Evolutionary conservation across 2,888 invertebrate species (phyloP).

Genomic region (Hanleya hanleyi): DNA sequence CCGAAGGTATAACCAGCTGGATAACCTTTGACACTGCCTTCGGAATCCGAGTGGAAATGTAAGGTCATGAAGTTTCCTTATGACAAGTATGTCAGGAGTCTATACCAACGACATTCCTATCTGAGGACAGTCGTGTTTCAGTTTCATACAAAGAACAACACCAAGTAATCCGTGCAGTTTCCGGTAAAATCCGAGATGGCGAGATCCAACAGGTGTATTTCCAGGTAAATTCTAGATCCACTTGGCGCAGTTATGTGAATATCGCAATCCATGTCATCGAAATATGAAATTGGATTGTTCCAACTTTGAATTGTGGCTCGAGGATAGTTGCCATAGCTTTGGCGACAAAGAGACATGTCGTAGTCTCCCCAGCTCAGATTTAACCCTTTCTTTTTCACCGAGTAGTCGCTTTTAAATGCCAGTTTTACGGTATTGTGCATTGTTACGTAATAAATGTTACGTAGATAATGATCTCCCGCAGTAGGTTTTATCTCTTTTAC

Average conservation of each 20-base stretch:
- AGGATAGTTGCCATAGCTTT: background rate
- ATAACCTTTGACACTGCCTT: background rate
- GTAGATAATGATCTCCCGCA: background rate
- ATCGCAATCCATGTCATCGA: slow-evolving; percentile 83
- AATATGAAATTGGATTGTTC: slow-evolving; percentile 82
- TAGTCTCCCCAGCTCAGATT: slow-evolving; percentile 33
- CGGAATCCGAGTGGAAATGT: background rate
- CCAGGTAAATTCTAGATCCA: slow-evolving; percentile 81
- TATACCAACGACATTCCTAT: background rate
- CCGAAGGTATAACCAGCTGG: too few species aligned
- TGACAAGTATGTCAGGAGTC: background rate
- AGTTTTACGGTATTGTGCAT: slow-evolving; percentile 21
- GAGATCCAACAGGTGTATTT: slow-evolving; percentile 47
- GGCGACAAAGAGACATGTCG: slow-evolving; percentile 23
- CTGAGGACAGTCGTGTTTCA: background rate
- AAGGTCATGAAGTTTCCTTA: background rate
- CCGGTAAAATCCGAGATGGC: background rate
- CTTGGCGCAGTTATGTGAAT: slow-evolving; percentile 81
- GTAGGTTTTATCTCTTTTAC: background rate
- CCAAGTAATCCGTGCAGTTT: background rate
- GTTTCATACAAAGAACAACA: background rate
- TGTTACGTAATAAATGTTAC: slow-evolving; percentile 23
- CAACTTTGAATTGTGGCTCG: slow-evolving; percentile 81
- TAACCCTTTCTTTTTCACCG: slow-evolving; percentile 36
- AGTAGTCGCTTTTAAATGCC: slow-evolving; percentile 39